Base-by-base conservation (phyloP, 2,113 vertebrate genomes). In the Phycodurus eques region DNA sequence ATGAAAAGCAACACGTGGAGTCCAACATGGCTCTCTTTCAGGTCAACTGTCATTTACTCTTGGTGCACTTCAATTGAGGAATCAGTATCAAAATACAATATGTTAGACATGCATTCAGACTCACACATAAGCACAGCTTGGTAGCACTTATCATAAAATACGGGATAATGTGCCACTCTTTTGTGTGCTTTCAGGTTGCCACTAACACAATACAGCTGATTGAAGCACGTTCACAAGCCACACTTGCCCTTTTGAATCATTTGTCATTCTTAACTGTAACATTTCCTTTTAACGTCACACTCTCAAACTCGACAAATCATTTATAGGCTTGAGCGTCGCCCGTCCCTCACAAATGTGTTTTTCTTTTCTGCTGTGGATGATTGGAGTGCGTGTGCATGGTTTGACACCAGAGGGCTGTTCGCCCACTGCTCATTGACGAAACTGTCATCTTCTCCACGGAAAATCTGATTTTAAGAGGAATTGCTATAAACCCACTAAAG, bases 271-370 rank as follows among this genome's bases (percentile, higher is more conserved):
- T n/a, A 61, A 61, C 61, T 13, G 5, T 66, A 47, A 66, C 22
- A 66, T 66, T 66, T 66, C 44, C 22, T 66, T 22, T 66, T 65
- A 46, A 7, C 20, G 44, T 47, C 44, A 66, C 22, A 14, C 64
- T 47, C 22, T 66, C 43, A 66, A 66, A 66, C 43, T 46, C 22
- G n/a, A 66, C 22, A 66, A 66, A 66, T 66, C 44, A 66, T 27
- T 66, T 31, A 15, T 46, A 9, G 64, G 64, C 64, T 66, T 47
- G 64, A 66, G 44, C 47, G 64, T 3, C n/a, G n/a, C 43, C 22
- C 22, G 44, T 66, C 64, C 15, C 43, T 66, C 64, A 47, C 43
- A 27, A 47, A 47, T 66, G 12, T 47, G 43, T 47, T 47, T 66
- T 47, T 27, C 44, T 14, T 66, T 27, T 5, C 12, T 46, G 9